phyloP scores from a whole-genome alignment of 2,888 invertebrate genomes.

The Adela reaumurella region DNA sequence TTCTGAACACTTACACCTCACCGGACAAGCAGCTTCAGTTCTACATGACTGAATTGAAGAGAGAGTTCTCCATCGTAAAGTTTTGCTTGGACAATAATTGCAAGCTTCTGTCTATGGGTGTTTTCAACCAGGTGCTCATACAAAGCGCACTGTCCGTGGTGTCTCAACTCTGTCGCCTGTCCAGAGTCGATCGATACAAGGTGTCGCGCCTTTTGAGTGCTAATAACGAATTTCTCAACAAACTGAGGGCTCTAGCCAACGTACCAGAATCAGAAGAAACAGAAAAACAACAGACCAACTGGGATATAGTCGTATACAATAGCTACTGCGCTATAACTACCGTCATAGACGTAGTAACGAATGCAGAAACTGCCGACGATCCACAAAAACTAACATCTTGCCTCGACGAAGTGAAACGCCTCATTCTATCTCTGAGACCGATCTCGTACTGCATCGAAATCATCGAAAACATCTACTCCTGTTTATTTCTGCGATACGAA shows the following conservation, averaged over 20 bases:
- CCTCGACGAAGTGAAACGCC: slow-evolving; percentile 43
- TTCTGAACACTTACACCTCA: slow-evolving; percentile 40
- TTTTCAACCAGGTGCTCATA: slow-evolving; percentile 40
- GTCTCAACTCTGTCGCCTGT: slow-evolving; percentile 48
- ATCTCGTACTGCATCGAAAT: slow-evolving; percentile 55
- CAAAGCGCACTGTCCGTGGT: slow-evolving; percentile 48
- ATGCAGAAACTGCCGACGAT: slow-evolving; percentile 28
- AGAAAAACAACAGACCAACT: slow-evolving; percentile 23
- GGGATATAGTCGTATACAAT: slow-evolving; percentile 48
- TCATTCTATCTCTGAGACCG: slow-evolving; percentile 45
- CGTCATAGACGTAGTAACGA: slow-evolving; percentile 43
- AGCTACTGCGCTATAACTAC: slow-evolving; percentile 50
- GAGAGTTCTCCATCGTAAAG: slow-evolving; percentile 45
- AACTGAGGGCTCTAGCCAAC: slow-evolving; percentile 27
- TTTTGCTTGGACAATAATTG: slow-evolving; percentile 49
- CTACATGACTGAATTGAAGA: slow-evolving; percentile 47
- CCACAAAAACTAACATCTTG: slow-evolving; percentile 33
- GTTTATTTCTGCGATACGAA: slow-evolving; percentile 64
- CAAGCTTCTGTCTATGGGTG: slow-evolving; percentile 47
- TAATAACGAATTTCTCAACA: slow-evolving; percentile 41
- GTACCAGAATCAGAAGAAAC: slow-evolving; percentile 20
- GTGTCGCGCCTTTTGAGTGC: slow-evolving; percentile 42
- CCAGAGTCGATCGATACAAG: slow-evolving; percentile 48
- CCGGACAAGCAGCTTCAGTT: slow-evolving; percentile 41
- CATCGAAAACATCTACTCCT: slow-evolving; percentile 68